Evolutionary conservation across 2,888 invertebrate species (phyloP).

Genomic region (Conistra vaccinii): DNA sequence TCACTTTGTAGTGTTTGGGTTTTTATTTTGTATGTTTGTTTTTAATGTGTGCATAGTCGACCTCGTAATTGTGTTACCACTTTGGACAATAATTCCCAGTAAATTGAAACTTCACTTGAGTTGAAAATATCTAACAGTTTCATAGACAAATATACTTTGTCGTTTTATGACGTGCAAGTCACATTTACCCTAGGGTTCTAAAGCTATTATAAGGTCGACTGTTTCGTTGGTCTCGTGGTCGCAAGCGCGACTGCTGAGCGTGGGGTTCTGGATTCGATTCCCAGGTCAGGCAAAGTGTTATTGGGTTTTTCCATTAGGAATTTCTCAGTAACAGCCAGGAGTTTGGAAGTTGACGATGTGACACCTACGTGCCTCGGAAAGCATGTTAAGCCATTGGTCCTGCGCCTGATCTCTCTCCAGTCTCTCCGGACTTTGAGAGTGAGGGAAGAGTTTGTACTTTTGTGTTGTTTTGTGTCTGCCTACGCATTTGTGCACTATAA

Average conservation of each 20-base stretch:
- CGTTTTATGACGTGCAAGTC: not conserved
- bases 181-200: not conserved
- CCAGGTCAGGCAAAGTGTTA: not conserved
- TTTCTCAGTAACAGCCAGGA: not conserved
- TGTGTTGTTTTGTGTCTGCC: not conserved
- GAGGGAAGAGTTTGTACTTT: not conserved
- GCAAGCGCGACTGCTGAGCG: not conserved
- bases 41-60: not conserved
- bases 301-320: not conserved
- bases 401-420: not conserved
- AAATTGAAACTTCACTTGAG: too few species aligned
- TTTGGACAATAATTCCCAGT: not conserved
- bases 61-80: not conserved
- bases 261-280: not conserved
- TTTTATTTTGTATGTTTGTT: too few species aligned
- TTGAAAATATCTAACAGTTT: too few species aligned
- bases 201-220: not conserved
- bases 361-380: not conserved
- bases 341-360: not conserved
- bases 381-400: not conserved
- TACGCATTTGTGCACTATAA: not conserved
- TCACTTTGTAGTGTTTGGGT: too few species aligned
- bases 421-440: too few species aligned
- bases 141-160: too few species aligned
- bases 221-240: not conserved